Base-by-base conservation (phyloP, 2,113 vertebrate genomes). In the Protomyctophum bolini region DNA sequence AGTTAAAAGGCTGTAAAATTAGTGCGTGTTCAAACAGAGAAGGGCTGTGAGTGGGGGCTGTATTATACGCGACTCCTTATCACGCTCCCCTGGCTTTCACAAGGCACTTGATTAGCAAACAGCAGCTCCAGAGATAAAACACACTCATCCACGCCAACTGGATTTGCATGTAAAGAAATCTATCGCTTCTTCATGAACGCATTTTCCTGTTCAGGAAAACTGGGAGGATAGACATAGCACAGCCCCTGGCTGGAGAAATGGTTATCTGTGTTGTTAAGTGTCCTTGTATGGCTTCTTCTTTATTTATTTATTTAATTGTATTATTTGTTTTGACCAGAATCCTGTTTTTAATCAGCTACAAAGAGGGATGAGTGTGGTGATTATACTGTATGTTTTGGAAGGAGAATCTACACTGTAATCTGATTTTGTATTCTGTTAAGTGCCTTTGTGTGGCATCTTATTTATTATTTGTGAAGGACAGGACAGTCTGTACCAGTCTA, bases 1-100 rank as follows among this genome's bases (percentile, higher is more conserved):
- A 91, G 88, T 91, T 91, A 87, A 90, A 92, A 88, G 88, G 78
- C 84, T 87, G 85, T 89, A 89, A 89, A 91, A 89, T 86, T 79
- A 90, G 80, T 63, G 57, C 74, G 75, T 88, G 79, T 86, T 90
- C 72, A 86, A 81, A 91, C 63, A 66, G 70, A 85, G 70, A 61
- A 61, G 48, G 74, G 58, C 70, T 74, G 67, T 68, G 81, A 79
- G 76, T 64, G 1, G 6, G 56, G 66, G 33, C 33, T 49, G 67
- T 71, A 70, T 88, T 84, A 83, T 86, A 72, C 72, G 75, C 63
- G 0, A 58, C 68, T 77, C 80, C 84, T 87, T 85, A 73, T 82
- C 86, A 86, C 58, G 73, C 78, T 86, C 83, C 83, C 74, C 72
- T 89, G 83, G 84, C 84, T 88, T 90, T 88, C 83, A 86, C 80